These are phyloP conservation scores for Diarsia dahlii DNA, from an alignment of 2,888 invertebrate species.

Conservation along the genomic window DNA sequence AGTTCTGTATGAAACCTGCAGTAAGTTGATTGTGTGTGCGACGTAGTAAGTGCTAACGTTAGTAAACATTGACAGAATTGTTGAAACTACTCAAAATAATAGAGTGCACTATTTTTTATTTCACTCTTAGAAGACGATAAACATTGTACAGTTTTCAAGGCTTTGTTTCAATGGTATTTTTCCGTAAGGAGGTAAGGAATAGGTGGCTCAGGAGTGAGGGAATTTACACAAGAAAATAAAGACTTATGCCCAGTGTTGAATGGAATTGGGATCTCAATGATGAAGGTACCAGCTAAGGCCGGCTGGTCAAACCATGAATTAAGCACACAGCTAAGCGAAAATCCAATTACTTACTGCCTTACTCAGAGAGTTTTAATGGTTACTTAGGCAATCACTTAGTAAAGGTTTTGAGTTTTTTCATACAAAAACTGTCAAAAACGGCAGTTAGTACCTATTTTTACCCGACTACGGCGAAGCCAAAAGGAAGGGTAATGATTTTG, in stretches of 20 bases:
- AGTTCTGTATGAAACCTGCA: slow-evolving; percentile 24
- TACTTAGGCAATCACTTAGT: too few relatives aligned
- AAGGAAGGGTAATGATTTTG: too few relatives aligned
- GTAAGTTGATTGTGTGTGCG: slow-evolving; percentile 6
- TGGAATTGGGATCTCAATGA: too few relatives aligned
- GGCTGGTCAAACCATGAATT: background rate
- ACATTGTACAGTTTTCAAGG: slow-evolving; percentile 24
- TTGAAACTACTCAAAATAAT: slow-evolving; percentile 38
- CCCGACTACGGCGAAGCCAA: too few relatives aligned
- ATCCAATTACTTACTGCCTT: background rate
- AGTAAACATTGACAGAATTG: slow-evolving; percentile 49
- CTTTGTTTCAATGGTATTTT: background rate
- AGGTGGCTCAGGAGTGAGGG: background rate
- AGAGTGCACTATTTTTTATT: slow-evolving; percentile 24
- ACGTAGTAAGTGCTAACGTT: slow-evolving; percentile 28
- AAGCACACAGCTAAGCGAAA: background rate
- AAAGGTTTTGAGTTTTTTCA: too few relatives aligned
- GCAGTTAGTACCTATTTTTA: too few relatives aligned
- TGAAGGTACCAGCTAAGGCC: background rate
- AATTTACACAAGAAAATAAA: background rate
- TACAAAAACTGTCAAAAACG: too few relatives aligned
- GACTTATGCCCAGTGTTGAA: background rate
- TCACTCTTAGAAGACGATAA: slow-evolving; percentile 10
- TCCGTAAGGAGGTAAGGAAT: background rate
- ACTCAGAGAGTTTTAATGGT: too few relatives aligned